Evolutionary conservation across 2,888 invertebrate species (phyloP), one percentile per base, ranked within the genome.

Genomic region (Nomada ferruginata): DNA sequence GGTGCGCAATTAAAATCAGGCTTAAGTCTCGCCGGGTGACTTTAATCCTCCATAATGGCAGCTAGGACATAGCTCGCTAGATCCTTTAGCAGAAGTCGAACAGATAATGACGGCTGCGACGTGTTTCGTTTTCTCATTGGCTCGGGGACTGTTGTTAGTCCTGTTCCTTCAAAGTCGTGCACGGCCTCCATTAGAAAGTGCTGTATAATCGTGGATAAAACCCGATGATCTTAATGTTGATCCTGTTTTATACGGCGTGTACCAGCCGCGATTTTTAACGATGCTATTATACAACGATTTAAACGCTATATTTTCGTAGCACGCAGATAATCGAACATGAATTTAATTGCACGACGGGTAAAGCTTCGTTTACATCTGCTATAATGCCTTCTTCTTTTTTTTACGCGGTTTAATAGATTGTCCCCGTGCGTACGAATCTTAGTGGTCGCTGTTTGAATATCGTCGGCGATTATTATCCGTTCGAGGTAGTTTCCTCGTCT

Each of bases 31-130:
- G 23, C 18, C 55, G 79, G 60, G 57, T 77, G 85, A 85, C 85
- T 78, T 72, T 86, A 83, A 86, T 86, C 85, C 83, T 50, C 57
- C 76, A 81, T 85, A 86, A 79, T 83, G 68, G 69, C 80, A 36
- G 75, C 52, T 73, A 75, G 68, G 74, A 75, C 77, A 68, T 57
- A 66, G 61, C 50, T 69, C 69, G 60, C 59, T 69, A 66, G 75
- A 75, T 85, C 64, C 69, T 60, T 64, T 29, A 29, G 36, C 65
- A 7, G 57, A 36, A 26, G 63, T 23, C 44, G 60, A 69, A 23
- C 57, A 42, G 71, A 68, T 66, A 66, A 74, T 47, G 57, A 72
- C 61, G 52, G 20, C 26, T 20, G 13, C 42, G 44, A 57, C 59
- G n/a, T 53, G 61, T 57, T 26, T 71, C 74, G 80, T 70, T 44